These are phyloP conservation scores for Schizothorax lantsangensis DNA, from an alignment of 2,797 vertebrate genomes.

Conservation along the genomic window DNA sequence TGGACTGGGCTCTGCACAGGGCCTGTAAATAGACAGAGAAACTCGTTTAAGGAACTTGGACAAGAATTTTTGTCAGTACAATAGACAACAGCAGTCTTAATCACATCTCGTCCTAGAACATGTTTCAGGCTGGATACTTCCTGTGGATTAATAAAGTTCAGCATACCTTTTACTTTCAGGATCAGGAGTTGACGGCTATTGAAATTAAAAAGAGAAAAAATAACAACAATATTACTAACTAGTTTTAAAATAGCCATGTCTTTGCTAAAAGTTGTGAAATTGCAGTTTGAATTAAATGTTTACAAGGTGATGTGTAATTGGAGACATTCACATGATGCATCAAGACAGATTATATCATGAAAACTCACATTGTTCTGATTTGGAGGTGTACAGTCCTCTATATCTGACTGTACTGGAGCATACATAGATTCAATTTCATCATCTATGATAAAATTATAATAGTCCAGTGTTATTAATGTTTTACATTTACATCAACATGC, in stretches of 20 bases:
- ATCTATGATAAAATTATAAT: constrained; percentile 32
- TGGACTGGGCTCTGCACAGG: not conserved
- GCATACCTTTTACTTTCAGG: constrained; percentile 27
- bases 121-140: not conserved
- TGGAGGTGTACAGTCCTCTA: constrained; percentile 57
- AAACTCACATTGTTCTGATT: constrained; percentile 54
- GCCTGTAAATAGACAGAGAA: not conserved
- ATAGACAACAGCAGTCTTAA: not conserved
- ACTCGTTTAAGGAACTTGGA: not conserved
- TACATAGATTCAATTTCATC: constrained; percentile 21
- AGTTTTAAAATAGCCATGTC: not conserved
- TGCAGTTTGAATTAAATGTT: not conserved
- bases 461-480: not conserved
- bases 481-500: not conserved
- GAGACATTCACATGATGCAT: not conserved
- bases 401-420: constrained; percentile 67
- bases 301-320: not conserved
- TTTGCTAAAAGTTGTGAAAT: not conserved
- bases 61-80: not conserved
- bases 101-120: not conserved
- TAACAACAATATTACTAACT: not conserved
- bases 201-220: not conserved
- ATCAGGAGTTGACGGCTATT: constrained; percentile 11
- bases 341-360: not conserved
- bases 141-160: not conserved